Conservation (phyloP, 2,797 vertebrate genomes). For the Anas bahamensis region DNA sequence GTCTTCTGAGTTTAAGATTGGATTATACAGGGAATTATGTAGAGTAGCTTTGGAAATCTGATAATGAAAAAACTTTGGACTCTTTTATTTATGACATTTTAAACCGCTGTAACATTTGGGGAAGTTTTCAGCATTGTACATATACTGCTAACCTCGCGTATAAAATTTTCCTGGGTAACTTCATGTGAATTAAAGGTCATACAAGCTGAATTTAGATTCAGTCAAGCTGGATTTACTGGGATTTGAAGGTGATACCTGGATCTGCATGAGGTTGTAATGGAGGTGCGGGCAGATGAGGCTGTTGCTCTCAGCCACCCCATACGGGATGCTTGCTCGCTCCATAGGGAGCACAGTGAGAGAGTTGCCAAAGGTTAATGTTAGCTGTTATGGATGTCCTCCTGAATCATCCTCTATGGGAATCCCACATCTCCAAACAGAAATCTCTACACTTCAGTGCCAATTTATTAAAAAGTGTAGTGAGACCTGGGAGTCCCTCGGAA, state of each 20-base stretch:
- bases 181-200: not conserved
- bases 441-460: not conserved
- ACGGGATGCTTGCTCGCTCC: not conserved
- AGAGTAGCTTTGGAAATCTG: constrained; percentile 74
- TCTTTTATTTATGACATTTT: constrained; percentile 73
- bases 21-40: constrained; percentile 79
- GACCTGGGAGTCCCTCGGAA: not conserved
- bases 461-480: not conserved
- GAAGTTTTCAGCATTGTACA: constrained; percentile 30
- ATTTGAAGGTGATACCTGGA: not conserved
- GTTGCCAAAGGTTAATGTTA: not conserved
- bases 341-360: not conserved
- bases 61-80: constrained; percentile 74
- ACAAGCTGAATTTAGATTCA: not conserved
- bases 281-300: not conserved
- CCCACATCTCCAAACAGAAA: not conserved
- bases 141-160: not conserved
- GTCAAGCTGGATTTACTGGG: not conserved
- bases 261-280: not conserved
- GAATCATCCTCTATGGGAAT: not conserved
- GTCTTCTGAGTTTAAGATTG: constrained; percentile 77
- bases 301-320: not conserved
- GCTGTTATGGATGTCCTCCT: not conserved
- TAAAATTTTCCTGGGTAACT: not conserved
- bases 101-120: constrained; percentile 46